Base-by-base conservation (phyloP, 2,888 invertebrate genomes). In the Nymphalis polychloros region DNA sequence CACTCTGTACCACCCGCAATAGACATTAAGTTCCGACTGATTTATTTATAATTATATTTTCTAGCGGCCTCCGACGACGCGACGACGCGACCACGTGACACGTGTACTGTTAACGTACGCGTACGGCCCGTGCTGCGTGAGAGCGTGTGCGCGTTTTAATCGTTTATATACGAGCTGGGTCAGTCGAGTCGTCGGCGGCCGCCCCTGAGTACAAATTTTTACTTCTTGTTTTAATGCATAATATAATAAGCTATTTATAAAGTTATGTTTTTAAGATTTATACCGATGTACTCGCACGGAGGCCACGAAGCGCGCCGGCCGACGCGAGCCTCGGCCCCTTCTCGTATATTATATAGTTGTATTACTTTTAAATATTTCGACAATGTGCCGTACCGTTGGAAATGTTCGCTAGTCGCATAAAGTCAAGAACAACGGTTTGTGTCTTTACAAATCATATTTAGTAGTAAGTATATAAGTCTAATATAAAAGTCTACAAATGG, bases 151-250 rank as follows among this genome's bases (percentile, higher is more conserved):
- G 52, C 4, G 52, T n/a, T 7, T 48, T 7, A 7, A 16, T 48
- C 17, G 13, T n/a, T 48, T 0, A 17, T 48, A 48, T 48, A 19
- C 20, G 16, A 27, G 20, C 19, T 13, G 27, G 5, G 13, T 7
- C 16, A 27, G 23, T 3, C 1, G 4, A 1, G 57, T 6, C 61
- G 20, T 2, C 64, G n/a, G 63, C 41, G 64, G 81, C 83, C 81
- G 76, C 78, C 79, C 81, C 77, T 72, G 76, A 87, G 87, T 88
- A 88, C 88, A 88, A 87, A 88, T 84, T 73, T 78, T 78, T 81
- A 75, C 78, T 68, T 75, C 72, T 71, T 73, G 23, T 55, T 63
- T 69, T 63, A 57, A 31, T 35, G n/a, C 55, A 35, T 35, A 35
- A 55, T 55, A 31, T 53, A 16, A 17, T 55, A 55, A 35, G 2